Conservation (phyloP, 1,140 invertebrate species). For the Anastrepha ludens region DNA sequence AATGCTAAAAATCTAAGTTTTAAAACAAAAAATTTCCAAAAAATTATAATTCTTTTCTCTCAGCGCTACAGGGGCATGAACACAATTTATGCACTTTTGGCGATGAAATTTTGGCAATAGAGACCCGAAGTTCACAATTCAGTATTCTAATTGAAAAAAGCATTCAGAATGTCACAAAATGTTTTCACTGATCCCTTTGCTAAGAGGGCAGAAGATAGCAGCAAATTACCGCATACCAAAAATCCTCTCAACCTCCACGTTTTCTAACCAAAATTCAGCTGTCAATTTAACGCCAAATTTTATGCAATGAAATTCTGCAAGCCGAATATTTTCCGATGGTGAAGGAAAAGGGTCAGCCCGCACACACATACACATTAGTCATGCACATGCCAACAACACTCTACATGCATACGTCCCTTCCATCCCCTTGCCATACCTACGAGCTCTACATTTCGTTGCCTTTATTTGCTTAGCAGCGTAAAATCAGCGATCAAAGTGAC, state of each 20-base stretch:
- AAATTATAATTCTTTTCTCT: too few species aligned
- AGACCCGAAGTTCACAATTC: too few species aligned
- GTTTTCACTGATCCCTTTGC: too few species aligned
- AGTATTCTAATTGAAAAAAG: too few species aligned
- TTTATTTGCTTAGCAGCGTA: slow-evolving; percentile 29
- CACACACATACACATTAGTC: neutral
- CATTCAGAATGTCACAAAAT: too few species aligned
- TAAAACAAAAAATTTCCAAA: too few species aligned
- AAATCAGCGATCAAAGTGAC: slow-evolving; percentile 51
- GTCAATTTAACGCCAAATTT: slow-evolving; percentile 33
- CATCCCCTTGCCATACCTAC: neutral
- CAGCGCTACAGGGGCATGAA: too few species aligned
- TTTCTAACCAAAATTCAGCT: slow-evolving; percentile 1
- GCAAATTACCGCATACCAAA: too few species aligned
- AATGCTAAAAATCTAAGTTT: too few species aligned
- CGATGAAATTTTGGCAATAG: too few species aligned
- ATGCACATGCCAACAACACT: neutral
- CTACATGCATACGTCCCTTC: neutral
- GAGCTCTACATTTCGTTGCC: neutral
- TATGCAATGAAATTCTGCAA: slow-evolving; percentile 7
- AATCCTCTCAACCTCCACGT: neutral
- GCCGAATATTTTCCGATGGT: neutral
- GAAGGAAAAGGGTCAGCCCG: neutral
- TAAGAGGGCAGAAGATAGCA: too few species aligned
- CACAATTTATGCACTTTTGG: too few species aligned